phyloP scores from a whole-genome alignment of 2,113 vertebrate species.

The Urocynchramus pylzowi region DNA sequence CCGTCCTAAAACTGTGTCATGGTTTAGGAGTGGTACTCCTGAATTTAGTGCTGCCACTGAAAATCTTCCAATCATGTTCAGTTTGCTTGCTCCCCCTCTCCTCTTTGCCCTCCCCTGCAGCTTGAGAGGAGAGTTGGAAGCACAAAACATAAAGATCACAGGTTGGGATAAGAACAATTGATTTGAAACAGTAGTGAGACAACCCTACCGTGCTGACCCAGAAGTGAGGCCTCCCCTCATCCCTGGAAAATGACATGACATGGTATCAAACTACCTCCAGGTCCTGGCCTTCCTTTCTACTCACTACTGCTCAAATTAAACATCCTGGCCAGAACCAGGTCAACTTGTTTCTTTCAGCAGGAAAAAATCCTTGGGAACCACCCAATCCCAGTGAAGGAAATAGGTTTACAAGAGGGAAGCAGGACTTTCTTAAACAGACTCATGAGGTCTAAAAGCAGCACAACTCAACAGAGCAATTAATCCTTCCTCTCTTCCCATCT shows the following conservation, averaged over 20 bases:
- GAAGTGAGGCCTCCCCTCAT: neutral
- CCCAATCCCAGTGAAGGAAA: neutral
- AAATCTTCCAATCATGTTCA: neutral
- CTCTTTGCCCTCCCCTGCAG: neutral
- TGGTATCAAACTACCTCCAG: neutral
- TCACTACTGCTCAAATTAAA: neutral
- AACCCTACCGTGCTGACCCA: neutral
- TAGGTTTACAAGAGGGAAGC: neutral
- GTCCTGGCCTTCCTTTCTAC: accelerated
- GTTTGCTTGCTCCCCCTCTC: neutral
- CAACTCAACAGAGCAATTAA: neutral
- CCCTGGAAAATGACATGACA: accelerated
- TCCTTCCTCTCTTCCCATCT: neutral
- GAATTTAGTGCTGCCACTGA: neutral
- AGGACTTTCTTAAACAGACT: neutral
- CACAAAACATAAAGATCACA: neutral
- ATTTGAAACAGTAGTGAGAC: neutral
- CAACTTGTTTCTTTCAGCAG: neutral
- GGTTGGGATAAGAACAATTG: neutral
- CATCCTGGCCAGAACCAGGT: neutral
- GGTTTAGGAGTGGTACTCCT: neutral
- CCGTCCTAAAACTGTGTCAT: neutral
- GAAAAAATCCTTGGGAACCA: neutral
- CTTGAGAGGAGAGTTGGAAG: neutral
- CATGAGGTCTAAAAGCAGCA: neutral